phyloP scores from a whole-genome alignment of 2,888 invertebrate species.

The Cosmia pyralina region DNA sequence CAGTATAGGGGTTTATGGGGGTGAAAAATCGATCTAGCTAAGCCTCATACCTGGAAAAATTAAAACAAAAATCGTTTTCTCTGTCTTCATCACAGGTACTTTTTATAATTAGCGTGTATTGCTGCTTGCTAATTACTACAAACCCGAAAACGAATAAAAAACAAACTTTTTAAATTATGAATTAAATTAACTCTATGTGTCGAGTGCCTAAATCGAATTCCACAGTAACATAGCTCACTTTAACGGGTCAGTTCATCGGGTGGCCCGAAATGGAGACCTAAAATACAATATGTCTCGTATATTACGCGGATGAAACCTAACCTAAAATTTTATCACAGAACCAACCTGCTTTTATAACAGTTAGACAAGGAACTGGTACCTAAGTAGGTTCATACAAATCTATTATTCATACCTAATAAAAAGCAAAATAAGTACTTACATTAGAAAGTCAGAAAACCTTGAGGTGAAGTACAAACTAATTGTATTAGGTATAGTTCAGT shows the following conservation, averaged over 20 bases:
- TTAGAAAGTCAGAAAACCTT: conserved; percentile 1
- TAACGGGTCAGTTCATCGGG: background rate
- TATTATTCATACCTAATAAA: background rate
- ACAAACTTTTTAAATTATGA: background rate
- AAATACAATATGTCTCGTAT: background rate
- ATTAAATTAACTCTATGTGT: no score
- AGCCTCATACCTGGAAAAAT: no score
- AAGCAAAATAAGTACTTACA: background rate
- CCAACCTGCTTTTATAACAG: background rate
- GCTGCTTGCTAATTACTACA: background rate
- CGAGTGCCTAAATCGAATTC: background rate
- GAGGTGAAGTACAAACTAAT: conserved; percentile 13
- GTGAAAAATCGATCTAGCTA: no score
- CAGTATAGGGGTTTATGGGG: no score
- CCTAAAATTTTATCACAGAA: background rate
- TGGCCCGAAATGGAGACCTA: background rate
- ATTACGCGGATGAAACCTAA: background rate
- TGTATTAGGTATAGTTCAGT: conserved; percentile 11
- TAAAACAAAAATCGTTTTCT: no score
- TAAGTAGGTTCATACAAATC: background rate
- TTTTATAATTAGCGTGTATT: background rate
- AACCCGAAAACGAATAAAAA: background rate
- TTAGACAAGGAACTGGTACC: background rate
- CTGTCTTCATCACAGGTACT: no score
- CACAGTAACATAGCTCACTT: background rate